Base-by-base conservation (phyloP, 35 echinoderm and acorn worm species). In the Holothuria glaberrima region DNA sequence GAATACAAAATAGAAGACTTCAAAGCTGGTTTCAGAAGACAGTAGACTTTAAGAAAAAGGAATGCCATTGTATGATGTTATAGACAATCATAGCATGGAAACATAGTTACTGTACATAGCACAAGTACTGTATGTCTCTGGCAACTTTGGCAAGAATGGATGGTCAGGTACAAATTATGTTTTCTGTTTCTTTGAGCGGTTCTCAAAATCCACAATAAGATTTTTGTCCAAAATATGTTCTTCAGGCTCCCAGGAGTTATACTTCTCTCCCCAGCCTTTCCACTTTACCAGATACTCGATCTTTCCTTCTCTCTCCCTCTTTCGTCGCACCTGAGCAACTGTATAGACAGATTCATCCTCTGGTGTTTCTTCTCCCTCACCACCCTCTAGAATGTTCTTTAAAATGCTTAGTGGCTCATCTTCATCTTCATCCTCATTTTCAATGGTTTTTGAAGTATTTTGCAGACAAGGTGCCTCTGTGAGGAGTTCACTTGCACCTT, bases 361-460 rank as follows among this genome's bases (percentile, higher is more conserved):
- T 4, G 0, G 4, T 6, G 18, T 44, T 16, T 76, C 31, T 44
- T 76, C 72, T 24, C 12, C 41, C 19, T 38, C 72, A 4, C 21
- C 41, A 33, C 72, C 41, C 41, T 44, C 72, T 41, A 75, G 4
- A 30, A 76, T 18, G 3, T 76, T 76, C 12, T 34, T 76, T 21
- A 76, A 76, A 76, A 76, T 34, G 32, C 72, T 31, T 44, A 76
- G 21, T 76, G 72, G 72, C 33, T 31, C 72, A 76, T 76, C 36
- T 22, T 76, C 72, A 18, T 76, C 72, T 21, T 76, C 72, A 48
- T 44, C 72, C 12, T 31, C 32, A 41, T 38, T 76, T 48, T 35
- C 72, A 76, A 18, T 26, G 31, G 5, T 17, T 69, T 24, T 18
- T 33, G 3, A 6, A 25, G 25, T 21, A 33, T 33, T 29, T 10